phyloP scores from a whole-genome alignment of 2,113 vertebrate genomes.

The Crypturellus undulatus region DNA sequence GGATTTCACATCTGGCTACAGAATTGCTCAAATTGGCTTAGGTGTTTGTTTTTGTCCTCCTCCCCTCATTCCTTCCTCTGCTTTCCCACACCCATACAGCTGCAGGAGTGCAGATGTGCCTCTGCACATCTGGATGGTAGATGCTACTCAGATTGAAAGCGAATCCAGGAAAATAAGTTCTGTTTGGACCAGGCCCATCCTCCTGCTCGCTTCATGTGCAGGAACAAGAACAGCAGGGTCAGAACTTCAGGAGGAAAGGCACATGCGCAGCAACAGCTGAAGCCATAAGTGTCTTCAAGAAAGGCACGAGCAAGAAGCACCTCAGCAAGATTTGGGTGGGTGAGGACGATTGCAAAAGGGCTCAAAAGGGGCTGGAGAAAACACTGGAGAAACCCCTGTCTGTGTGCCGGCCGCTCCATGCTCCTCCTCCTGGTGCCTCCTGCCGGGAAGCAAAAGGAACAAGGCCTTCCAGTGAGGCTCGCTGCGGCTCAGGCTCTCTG shows the following conservation, averaged over 20 bases:
- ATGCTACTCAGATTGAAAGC: not conserved
- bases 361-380: not conserved
- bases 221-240: not conserved
- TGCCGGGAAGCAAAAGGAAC: accelerated
- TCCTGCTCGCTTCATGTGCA: not conserved
- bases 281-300: not conserved
- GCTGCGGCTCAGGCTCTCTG: not conserved
- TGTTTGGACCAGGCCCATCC: not conserved
- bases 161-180: not conserved
- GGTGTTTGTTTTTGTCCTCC: not conserved
- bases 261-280: not conserved
- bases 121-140: not conserved
- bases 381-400: not conserved
- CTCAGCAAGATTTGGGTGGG: not conserved
- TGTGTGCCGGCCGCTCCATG: not conserved
- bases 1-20: not conserved
- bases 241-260: not conserved
- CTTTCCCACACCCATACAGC: not conserved
- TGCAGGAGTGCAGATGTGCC: not conserved
- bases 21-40: not conserved
- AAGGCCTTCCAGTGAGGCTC: not conserved
- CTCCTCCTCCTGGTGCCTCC: not conserved
- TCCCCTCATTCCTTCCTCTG: not conserved
- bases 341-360: not conserved
- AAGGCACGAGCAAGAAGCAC: not conserved